These are phyloP conservation scores for Atta cephalotes DNA, from an alignment of 1,140 invertebrate genomes.

Conservation along the genomic window DNA sequence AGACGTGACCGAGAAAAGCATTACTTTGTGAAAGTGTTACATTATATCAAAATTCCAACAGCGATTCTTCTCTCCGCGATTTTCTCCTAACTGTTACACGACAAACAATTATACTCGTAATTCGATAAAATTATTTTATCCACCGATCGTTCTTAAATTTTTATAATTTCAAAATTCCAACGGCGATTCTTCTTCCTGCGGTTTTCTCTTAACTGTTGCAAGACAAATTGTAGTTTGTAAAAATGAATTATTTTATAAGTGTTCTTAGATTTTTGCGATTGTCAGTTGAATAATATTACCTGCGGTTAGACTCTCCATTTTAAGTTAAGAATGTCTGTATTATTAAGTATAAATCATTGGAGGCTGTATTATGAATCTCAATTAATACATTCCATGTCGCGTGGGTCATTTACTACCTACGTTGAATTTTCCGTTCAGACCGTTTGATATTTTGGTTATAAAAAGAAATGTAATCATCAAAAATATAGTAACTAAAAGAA, in stretches of 20 bases:
- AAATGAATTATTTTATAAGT: not conserved
- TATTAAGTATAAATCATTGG: constrained; percentile 6
- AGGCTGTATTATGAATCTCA: not conserved
- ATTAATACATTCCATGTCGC: not conserved
- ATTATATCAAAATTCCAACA: constrained; percentile 32
- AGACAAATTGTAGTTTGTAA: not conserved
- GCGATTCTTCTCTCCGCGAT: constrained; percentile 18
- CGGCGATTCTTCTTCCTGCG: constrained; percentile 5
- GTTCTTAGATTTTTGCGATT: not conserved
- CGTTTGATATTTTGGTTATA: too few relatives aligned
- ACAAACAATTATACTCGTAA: not conserved
- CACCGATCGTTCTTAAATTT: not conserved
- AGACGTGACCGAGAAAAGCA: constrained; percentile 22
- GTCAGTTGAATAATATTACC: not conserved
- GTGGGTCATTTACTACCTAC: too few relatives aligned
- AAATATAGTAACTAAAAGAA: too few relatives aligned
- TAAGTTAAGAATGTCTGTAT: not conserved
- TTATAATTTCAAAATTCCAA: constrained; percentile 19
- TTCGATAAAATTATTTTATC: not conserved
- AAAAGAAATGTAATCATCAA: too few relatives aligned
- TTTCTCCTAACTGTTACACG: constrained; percentile 15
- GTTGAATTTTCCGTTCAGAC: too few relatives aligned
- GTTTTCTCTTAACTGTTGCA: constrained; percentile 22
- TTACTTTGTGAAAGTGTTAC: constrained; percentile 44
- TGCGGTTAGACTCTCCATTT: constrained; percentile 32